A percentile compares a stretch with the other conserved stretches of the same genome.
Evolutionary conservation across 2,113 vertebrate genomes (phyloP).

Genomic region (Festucalex cinctus): DNA sequence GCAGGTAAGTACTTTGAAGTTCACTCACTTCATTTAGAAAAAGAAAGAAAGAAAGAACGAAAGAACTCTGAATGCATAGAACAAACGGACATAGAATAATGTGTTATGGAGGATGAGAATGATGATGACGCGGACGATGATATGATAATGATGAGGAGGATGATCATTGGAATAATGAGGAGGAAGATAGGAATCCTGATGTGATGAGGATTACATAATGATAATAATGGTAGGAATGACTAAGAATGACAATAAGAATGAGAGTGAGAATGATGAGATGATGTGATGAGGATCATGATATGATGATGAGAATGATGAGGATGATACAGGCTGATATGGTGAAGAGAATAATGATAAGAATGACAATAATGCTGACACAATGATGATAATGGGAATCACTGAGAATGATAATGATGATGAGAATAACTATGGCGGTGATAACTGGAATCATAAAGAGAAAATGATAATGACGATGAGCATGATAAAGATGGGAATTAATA

Average conservation of each 20-base stretch:
- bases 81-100: neutral
- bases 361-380: too few relatives aligned
- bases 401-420: neutral
- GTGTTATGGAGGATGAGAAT: neutral
- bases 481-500: too few relatives aligned
- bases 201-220: neutral
- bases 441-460: too few relatives aligned
- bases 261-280: neutral
- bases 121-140: neutral
- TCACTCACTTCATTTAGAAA: neutral
- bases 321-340: too few relatives aligned
- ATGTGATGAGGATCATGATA: neutral
- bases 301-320: neutral
- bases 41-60: neutral
- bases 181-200: neutral
- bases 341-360: neutral
- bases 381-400: too few relatives aligned
- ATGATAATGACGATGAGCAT: too few relatives aligned
- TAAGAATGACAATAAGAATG: too few relatives aligned
- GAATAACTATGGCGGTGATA: too few relatives aligned
- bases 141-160: neutral
- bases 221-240: neutral
- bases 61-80: neutral
- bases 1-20: slow-evolving; percentile 77
- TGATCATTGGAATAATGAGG: neutral